Conservation (phyloP, 1,140 invertebrate genomes). For the Cheumatopsyche charites region DNA sequence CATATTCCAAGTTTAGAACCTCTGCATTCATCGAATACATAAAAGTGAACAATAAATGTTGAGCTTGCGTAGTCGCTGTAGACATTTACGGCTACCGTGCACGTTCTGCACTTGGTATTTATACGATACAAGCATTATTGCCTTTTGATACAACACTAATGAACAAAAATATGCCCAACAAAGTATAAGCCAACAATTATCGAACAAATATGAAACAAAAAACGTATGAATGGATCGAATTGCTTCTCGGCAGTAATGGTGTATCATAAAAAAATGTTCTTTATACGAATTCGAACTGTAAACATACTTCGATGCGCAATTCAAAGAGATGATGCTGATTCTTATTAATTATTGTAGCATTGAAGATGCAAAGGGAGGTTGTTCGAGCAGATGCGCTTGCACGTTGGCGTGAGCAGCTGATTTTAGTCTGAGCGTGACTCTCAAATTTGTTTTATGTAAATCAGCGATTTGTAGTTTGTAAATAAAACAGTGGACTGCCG, state of each 20-base stretch:
- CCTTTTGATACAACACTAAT: slow-evolving; percentile 28
- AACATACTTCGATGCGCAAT: too few relatives aligned
- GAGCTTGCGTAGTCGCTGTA: slow-evolving; percentile 17
- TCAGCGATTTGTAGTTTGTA: slow-evolving; percentile 49
- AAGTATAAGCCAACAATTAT: too few relatives aligned
- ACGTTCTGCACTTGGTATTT: slow-evolving; percentile 16
- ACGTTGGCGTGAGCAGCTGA: slow-evolving; percentile 37
- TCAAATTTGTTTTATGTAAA: slow-evolving; percentile 50
- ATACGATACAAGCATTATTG: not conserved
- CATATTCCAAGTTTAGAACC: too few relatives aligned
- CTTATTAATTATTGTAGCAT: not conserved
- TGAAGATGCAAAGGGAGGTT: not conserved
- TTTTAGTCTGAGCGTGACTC: slow-evolving; percentile 49
- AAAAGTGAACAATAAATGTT: slow-evolving; percentile 24
- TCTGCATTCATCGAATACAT: slow-evolving; percentile 5
- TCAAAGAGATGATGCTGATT: too few relatives aligned
- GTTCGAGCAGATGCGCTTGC: slow-evolving; percentile 8
- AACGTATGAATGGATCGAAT: too few relatives aligned
- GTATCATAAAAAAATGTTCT: too few relatives aligned
- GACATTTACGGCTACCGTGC: slow-evolving; percentile 30
- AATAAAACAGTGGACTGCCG: slow-evolving; percentile 45
- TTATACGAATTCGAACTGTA: too few relatives aligned
- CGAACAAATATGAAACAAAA: too few relatives aligned
- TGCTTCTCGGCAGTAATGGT: too few relatives aligned
- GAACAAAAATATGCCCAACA: slow-evolving; percentile 1